Percentiles rank a stretch among this genome's conserved stretches.
phyloP scores from a whole-genome alignment of 1,140 invertebrate genomes.

The Leptinotarsa lineolata region DNA sequence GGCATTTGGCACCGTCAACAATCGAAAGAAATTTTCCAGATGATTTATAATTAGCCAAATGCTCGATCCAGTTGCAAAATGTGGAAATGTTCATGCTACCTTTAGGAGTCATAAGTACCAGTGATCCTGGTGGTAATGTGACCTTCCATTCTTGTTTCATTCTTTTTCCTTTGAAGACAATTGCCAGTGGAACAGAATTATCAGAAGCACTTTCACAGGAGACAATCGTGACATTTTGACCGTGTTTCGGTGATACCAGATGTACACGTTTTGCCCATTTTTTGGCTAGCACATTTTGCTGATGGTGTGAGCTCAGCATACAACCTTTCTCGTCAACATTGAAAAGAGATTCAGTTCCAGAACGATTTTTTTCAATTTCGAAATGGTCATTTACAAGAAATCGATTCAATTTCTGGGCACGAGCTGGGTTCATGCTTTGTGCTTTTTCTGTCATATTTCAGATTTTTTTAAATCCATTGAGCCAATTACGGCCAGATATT shows the following conservation, averaged over 20 bases:
- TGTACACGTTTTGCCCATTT: constrained; percentile 48
- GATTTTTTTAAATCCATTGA: constrained; percentile 41
- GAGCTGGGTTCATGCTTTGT: constrained; percentile 47
- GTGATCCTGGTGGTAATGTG: constrained; percentile 47
- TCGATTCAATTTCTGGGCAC: too few species aligned
- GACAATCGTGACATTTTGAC: constrained; percentile 52
- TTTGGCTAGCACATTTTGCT: constrained; percentile 42
- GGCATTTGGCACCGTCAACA: constrained; percentile 53
- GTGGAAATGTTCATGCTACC: constrained; percentile 52
- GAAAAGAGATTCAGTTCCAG: constrained; percentile 47
- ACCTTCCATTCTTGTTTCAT: constrained; percentile 43
- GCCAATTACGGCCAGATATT: neutral
- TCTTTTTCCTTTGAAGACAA: constrained; percentile 56
- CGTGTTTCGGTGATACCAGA: constrained; percentile 47
- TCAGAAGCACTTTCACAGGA: constrained; percentile 51
- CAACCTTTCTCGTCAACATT: constrained; percentile 53
- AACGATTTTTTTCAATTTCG: constrained; percentile 41
- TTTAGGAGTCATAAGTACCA: constrained; percentile 49
- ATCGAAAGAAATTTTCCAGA: constrained; percentile 49
- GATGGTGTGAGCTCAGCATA: constrained; percentile 51
- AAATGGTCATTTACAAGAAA: constrained; percentile 49
- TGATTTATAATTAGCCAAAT: constrained; percentile 47
- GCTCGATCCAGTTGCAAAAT: too few species aligned
- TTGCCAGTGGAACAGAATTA: constrained; percentile 49
- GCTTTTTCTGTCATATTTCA: constrained; percentile 38